A percentile compares a stretch with the other conserved stretches of the same genome.
Conservation (phyloP, 1,140 invertebrate species). For the Cylas formicarius region DNA sequence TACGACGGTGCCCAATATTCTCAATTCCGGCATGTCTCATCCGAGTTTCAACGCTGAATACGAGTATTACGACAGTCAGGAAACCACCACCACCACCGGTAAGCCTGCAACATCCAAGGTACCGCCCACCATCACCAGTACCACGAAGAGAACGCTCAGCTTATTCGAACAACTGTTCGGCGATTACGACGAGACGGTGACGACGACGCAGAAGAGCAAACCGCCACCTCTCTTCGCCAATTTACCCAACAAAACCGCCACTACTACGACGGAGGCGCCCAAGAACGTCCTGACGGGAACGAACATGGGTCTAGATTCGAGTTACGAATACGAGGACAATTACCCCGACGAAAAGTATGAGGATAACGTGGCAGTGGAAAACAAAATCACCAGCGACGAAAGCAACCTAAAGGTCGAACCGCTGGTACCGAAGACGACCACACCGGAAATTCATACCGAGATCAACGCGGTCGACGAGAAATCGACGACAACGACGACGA, state of each 20-base stretch:
- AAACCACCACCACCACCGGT: neutral
- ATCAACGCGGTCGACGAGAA: neutral
- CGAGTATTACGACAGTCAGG: slow-evolving; percentile 26
- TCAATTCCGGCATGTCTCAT: slow-evolving; percentile 35
- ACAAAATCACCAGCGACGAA: slow-evolving; percentile 19
- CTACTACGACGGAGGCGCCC: neutral
- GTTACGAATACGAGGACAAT: slow-evolving; percentile 36
- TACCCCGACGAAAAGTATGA: slow-evolving; percentile 20
- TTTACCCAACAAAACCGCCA: slow-evolving; percentile 1
- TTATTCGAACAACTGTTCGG: slow-evolving; percentile 40
- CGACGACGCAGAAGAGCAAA: slow-evolving; percentile 25
- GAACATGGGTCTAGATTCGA: slow-evolving; percentile 26
- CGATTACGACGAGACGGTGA: slow-evolving; percentile 34
- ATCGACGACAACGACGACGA: slow-evolving; percentile 20
- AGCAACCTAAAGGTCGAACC: slow-evolving; percentile 19
- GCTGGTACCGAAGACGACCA: slow-evolving; percentile 7
- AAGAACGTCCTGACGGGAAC: slow-evolving; percentile 26
- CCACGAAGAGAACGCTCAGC: slow-evolving; percentile 34
- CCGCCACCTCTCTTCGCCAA: slow-evolving; percentile 4
- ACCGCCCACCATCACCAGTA: slow-evolving; percentile 20
- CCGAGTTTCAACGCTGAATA: slow-evolving; percentile 35
- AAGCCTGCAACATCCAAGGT: slow-evolving; percentile 9
- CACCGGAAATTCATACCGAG: too few relatives aligned
- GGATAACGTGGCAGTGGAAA: slow-evolving; percentile 32
- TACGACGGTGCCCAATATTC: slow-evolving; percentile 24